Conservation (phyloP, 2,888 invertebrate genomes). For the Athetis lepigone region DNA sequence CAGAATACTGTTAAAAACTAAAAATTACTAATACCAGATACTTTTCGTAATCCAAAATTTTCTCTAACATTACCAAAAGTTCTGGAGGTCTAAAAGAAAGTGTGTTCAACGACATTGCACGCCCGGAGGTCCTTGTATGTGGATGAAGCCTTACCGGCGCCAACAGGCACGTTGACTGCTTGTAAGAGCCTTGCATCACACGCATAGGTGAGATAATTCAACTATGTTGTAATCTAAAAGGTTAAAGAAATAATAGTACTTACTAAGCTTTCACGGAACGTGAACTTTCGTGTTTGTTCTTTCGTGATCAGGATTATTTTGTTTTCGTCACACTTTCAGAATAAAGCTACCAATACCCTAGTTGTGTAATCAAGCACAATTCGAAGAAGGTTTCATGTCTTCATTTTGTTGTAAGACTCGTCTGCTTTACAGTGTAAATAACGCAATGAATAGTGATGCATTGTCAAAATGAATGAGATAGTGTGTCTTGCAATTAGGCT, state of each 20-base stretch:
- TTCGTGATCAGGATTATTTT: constrained; percentile 16
- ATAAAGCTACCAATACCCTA: background rate
- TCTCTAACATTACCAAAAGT: no score
- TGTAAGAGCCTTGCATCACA: constrained; percentile 49
- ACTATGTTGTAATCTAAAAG: constrained; percentile 52
- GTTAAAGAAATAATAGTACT: constrained; percentile 28
- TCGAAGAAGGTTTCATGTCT: no score
- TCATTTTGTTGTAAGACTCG: no score
- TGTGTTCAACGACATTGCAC: background rate
- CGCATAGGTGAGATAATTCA: constrained; percentile 50
- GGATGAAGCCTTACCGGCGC: constrained; percentile 47
- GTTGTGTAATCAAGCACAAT: no score
- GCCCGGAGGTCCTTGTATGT: background rate
- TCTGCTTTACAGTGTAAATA: no score
- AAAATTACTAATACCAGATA: no score
- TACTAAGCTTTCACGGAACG: constrained; percentile 12
- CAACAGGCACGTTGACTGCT: constrained; percentile 45
- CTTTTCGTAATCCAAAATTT: no score
- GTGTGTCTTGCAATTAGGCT: no score
- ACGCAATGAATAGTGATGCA: no score
- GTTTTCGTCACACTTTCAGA: background rate
- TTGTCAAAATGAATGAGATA: no score
- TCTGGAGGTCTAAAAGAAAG: no score
- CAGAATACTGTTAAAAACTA: no score
- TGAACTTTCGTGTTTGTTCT: constrained; percentile 4